Conservation (phyloP, 2,888 invertebrate species). For the Coelogynopora nodosa region DNA sequence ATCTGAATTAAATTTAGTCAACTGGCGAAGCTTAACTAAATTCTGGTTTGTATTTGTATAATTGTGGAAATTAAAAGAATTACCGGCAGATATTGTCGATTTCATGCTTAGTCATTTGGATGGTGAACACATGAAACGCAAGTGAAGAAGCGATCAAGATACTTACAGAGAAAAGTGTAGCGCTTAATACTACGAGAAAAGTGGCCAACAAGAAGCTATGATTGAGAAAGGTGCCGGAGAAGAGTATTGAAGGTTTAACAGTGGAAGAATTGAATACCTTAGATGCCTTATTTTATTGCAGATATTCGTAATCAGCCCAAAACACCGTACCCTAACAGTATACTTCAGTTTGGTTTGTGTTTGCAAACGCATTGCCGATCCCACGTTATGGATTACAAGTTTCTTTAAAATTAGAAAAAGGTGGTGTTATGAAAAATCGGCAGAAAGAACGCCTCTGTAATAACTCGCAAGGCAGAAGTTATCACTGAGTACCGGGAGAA, state of each 20-base stretch:
- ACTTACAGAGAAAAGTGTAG: neutral
- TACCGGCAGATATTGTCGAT: neutral
- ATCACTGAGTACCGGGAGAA: too few species aligned
- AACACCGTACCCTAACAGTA: neutral
- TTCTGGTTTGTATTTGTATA: neutral
- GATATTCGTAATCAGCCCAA: neutral
- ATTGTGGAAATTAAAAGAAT: neutral
- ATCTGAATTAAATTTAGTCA: neutral
- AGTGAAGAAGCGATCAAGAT: neutral
- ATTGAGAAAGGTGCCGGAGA: neutral
- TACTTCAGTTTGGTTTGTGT: neutral
- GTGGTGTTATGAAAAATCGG: too few species aligned
- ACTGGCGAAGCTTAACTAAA: neutral
- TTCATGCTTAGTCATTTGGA: neutral
- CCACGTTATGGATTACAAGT: too few species aligned
- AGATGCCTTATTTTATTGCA: neutral
- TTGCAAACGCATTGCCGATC: too few species aligned
- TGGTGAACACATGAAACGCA: neutral
- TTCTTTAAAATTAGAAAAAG: too few species aligned
- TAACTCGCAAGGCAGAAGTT: too few species aligned
- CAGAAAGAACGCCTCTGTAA: too few species aligned
- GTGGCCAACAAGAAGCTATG: neutral
- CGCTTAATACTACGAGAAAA: neutral
- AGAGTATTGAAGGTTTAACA: neutral
- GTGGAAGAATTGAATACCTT: neutral